These are phyloP conservation scores for Falco cherrug DNA, from an alignment of 2,797 vertebrate species.

Conservation along the genomic window DNA sequence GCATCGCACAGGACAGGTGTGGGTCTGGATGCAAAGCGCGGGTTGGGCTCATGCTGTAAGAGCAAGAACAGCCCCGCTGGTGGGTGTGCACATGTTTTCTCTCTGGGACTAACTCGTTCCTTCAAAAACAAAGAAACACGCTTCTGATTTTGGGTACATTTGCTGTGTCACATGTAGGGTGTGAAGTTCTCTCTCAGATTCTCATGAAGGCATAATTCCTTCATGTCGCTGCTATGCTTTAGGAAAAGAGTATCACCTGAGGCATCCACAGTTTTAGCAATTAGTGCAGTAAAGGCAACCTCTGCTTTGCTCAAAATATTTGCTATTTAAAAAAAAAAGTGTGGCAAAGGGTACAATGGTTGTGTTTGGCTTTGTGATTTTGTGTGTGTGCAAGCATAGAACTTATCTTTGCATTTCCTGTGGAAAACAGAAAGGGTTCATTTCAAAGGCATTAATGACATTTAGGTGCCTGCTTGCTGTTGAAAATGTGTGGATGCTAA, in stretches of 20 bases:
- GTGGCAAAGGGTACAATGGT: background rate
- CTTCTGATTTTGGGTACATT: background rate
- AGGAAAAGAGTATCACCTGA: background rate
- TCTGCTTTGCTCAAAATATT: background rate
- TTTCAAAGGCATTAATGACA: background rate
- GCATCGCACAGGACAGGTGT: background rate
- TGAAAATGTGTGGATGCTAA: background rate
- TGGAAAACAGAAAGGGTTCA: background rate
- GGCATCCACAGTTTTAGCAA: background rate
- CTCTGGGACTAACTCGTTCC: background rate
- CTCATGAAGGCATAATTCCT: background rate
- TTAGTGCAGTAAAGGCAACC: background rate
- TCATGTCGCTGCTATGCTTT: background rate
- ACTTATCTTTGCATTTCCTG: background rate
- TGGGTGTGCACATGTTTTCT: rapidly evolving
- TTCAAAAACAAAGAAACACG: background rate
- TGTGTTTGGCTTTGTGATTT: background rate
- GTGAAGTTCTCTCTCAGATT: background rate
- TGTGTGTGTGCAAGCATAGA: background rate
- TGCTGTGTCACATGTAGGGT: background rate
- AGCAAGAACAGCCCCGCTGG: background rate
- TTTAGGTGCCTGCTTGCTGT: background rate
- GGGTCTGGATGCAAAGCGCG: background rate
- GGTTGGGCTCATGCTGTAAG: rapidly evolving
- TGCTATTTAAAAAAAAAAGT: background rate